Evolutionary conservation across 1,140 invertebrate genomes (phyloP).

Genomic region (Hormaphis cornu): DNA sequence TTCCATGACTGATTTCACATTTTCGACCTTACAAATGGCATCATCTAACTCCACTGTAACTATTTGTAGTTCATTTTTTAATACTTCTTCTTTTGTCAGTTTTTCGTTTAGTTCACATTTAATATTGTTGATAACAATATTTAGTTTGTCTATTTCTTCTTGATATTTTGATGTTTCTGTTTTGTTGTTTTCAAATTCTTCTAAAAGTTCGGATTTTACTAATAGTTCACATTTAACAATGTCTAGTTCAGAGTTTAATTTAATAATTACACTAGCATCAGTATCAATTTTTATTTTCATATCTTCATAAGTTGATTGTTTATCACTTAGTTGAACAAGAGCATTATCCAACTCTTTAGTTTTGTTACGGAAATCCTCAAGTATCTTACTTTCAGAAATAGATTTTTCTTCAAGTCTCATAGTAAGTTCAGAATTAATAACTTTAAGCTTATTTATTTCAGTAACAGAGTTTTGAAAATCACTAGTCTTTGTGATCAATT

Average conservation of each 20-base stretch:
- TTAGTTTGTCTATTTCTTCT: background rate
- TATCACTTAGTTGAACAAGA: background rate
- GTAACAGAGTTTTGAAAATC: background rate
- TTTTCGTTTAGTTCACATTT: background rate
- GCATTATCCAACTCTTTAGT: background rate
- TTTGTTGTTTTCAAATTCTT: background rate
- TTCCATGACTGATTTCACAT: background rate
- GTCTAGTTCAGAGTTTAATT: background rate
- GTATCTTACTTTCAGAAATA: background rate
- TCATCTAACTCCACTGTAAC: background rate
- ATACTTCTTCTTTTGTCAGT: background rate
- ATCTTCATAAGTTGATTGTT: background rate
- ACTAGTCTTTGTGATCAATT: background rate
- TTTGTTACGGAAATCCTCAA: background rate
- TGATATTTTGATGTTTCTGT: background rate
- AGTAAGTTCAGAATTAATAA: background rate
- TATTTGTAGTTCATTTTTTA: background rate
- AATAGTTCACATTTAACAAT: background rate
- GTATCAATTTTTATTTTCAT: background rate
- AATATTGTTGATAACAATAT: background rate
- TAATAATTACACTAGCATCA: background rate
- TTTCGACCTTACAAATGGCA: background rate
- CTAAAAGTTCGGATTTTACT: background rate
- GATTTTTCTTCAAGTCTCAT: background rate
- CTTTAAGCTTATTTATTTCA: background rate